Evolutionary conservation across 2,113 vertebrate genomes (phyloP), one percentile per base, ranked within the genome.

Genomic region (Vulpes lagopus): DNA sequence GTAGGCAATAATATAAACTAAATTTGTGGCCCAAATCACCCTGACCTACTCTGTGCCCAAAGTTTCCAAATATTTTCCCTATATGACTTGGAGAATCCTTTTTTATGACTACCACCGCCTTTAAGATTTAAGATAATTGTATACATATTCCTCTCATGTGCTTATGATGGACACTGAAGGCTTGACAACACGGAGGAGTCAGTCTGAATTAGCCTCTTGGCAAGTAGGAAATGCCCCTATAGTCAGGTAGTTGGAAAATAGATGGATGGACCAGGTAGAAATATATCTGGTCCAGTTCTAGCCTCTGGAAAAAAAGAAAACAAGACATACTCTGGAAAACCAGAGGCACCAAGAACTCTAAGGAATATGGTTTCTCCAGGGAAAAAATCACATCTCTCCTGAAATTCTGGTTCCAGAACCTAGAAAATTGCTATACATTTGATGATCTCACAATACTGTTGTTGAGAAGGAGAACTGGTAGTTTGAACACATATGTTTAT

Each of bases 231-330:
- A 55, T 89, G 53, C 12, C 73, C 67, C 25, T 69, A 30, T 0
- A 10, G n/a, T 89, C 65, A 94, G 71, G n/a, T 76, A 91, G 73
- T 62, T 86, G 73, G 51, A 59, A 96, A 93, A 55, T 38, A 76
- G 38, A 71, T 62, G 76, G n/a, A 83, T 19, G 43, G 22, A 62
- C n/a, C 16, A 79, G 89, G 79, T 22, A 83, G 43, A 94, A 94
- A 80, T 62, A 80, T 19, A 73, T 89, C 60, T 59, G 81, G 20
- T 20, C 62, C 74, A 80, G 11, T 94, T 83, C 59, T 76, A 92
- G 62, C 30, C 83, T 64, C 55, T 84, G 38, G 55, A 62, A 55
- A 60, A 35, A 60, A 96, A 89, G 62, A 89, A 89, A 94, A 94
- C 8, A 64, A 76, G 51, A 71, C n/a, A 51, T 43, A 43, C 43